Conservation (phyloP, 2,797 vertebrate species). For the Darevskia nairensis region DNA sequence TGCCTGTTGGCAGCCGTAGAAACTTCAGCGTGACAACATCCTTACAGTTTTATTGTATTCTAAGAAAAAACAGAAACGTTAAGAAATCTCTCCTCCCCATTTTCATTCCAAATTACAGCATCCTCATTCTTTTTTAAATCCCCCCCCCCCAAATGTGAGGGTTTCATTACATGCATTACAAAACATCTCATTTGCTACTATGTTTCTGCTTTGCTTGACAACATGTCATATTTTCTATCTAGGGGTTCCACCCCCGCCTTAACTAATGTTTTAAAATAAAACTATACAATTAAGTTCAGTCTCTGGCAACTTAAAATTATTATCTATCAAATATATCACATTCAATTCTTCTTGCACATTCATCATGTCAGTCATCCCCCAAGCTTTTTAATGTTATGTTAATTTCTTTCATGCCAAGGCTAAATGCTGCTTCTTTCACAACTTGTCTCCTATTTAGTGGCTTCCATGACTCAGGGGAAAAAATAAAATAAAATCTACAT, state of each 20-base stretch:
- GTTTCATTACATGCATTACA: not conserved
- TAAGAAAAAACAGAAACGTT: not conserved
- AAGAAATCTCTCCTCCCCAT: not conserved
- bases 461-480: constrained; percentile 31
- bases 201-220: constrained; percentile 4
- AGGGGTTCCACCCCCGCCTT: not conserved
- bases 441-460: not conserved
- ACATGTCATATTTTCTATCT: not conserved
- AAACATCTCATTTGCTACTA: not conserved
- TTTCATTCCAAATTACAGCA: not conserved
- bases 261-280: constrained; percentile 51
- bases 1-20: too few species aligned
- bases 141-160: not conserved
- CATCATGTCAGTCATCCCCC: constrained; percentile 54
- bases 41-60: too few species aligned
- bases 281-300: constrained; percentile 46
- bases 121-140: not conserved
- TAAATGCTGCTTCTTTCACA: not conserved
- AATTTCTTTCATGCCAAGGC: constrained; percentile 46
- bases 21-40: too few species aligned
- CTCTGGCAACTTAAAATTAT: constrained; percentile 58
- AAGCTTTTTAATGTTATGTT: constrained; percentile 39
- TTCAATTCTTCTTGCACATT: constrained; percentile 46
- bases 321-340: constrained; percentile 54
- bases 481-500: not conserved